A percentile compares a stretch with the other conserved stretches of the same genome.
Evolutionary conservation across 2,888 invertebrate genomes (phyloP).

Genomic region (Cyaniris semiargus): DNA sequence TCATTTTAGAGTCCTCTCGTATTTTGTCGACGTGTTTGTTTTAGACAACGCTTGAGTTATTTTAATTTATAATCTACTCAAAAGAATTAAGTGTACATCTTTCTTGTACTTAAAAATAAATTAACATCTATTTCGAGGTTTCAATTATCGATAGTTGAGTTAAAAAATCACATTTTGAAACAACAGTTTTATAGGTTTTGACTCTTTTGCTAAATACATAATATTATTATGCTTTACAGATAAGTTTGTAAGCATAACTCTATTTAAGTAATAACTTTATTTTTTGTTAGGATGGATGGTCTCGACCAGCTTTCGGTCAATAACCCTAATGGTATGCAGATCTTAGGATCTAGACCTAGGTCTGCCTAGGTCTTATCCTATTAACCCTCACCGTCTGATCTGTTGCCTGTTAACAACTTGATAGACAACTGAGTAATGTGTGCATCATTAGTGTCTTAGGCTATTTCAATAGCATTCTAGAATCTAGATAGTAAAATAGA

Average conservation of each 20-base stretch:
- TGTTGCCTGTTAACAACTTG: slow-evolving; percentile 39
- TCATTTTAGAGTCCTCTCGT: background rate
- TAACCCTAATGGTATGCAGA: slow-evolving; percentile 55
- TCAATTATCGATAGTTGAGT: background rate
- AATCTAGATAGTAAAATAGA: background rate
- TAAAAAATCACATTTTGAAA: background rate
- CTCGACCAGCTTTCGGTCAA: slow-evolving; percentile 48
- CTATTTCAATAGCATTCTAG: slow-evolving; percentile 1
- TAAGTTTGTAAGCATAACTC: background rate
- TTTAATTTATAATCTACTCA: background rate
- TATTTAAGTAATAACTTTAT: background rate
- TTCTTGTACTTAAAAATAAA: background rate
- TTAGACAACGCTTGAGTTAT: background rate
- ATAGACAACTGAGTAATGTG: slow-evolving; percentile 19
- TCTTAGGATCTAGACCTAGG: slow-evolving; percentile 43
- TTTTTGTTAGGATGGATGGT: background rate
- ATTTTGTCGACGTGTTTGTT: slow-evolving; percentile 17
- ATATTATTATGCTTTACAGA: no score
- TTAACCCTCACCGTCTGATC: slow-evolving; percentile 58
- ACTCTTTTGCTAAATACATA: no score
- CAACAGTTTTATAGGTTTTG: no score
- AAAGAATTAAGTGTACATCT: background rate
- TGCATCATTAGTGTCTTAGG: slow-evolving; percentile 11
- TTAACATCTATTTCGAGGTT: background rate
- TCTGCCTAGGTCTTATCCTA: slow-evolving; percentile 49